Conservation (phyloP, 2,113 vertebrate species). For the Aegotheles bennettii region DNA sequence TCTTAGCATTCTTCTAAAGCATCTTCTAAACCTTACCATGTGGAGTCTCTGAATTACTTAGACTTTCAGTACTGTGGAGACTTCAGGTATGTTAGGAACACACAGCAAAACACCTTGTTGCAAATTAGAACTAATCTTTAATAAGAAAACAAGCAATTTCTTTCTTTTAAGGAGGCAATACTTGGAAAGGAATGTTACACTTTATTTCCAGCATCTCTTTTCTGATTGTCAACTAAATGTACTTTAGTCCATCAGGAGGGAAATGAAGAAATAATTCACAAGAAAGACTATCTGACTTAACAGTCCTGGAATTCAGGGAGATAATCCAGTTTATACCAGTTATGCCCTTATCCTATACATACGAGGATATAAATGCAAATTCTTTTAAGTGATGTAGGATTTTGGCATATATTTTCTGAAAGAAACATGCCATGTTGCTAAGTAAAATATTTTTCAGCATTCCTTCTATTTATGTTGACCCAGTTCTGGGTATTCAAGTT, state of each 20-base stretch:
- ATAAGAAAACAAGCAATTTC: background rate
- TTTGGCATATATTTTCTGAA: background rate
- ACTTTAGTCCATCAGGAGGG: background rate
- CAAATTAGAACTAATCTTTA: constrained; percentile 40
- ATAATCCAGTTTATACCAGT: background rate
- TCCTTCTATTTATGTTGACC: background rate
- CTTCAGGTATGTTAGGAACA: background rate
- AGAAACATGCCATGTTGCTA: background rate
- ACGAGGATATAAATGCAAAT: background rate
- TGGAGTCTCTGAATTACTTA: constrained; percentile 48
- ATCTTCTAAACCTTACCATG: no score
- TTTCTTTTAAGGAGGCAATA: background rate
- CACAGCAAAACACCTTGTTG: background rate
- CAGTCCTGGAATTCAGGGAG: background rate
- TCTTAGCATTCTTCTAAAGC: no score
- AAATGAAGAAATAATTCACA: background rate
- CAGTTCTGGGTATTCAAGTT: background rate
- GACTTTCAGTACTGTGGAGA: background rate
- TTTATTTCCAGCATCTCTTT: background rate
- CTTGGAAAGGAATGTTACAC: background rate
- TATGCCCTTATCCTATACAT: background rate
- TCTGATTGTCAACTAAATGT: background rate
- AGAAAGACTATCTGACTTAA: background rate
- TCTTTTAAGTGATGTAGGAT: background rate
- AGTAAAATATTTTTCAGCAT: background rate